These are phyloP conservation scores for Phyllotis vaccarum DNA, from an alignment of 2,797 vertebrate genomes.

Conservation along the genomic window DNA sequence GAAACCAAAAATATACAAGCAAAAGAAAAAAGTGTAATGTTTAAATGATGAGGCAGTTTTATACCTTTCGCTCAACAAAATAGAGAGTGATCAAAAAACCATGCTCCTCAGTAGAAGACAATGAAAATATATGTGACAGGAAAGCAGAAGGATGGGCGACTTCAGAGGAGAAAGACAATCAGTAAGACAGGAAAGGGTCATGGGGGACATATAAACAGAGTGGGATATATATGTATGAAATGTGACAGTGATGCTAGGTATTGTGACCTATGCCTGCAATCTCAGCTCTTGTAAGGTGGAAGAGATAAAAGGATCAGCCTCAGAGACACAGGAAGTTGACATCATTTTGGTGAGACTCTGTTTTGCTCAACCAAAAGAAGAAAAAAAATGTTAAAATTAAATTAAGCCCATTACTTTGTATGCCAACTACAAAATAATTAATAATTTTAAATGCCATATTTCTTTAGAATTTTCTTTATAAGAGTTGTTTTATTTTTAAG, in stretches of 20 bases:
- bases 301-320: neutral
- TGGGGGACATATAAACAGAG: neutral
- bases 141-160: neutral
- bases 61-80: conserved; percentile 25
- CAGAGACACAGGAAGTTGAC: neutral
- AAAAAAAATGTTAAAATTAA: neutral
- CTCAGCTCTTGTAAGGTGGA: neutral
- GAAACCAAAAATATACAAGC: conserved; percentile 43
- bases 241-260: neutral
- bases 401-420: neutral
- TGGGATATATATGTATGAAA: neutral
- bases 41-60: neutral
- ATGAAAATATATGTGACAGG: neutral
- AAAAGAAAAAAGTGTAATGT: conserved; percentile 32
- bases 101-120: neutral
- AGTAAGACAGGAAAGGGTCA: neutral
- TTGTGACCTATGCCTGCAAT: neutral
- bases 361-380: neutral
- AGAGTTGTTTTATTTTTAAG: neutral
- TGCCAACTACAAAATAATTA: neutral
- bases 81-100: conserved; percentile 3
- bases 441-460: neutral
- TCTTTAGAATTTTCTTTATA: neutral
- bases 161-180: neutral
- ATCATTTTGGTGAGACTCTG: neutral